Percentiles rank a stretch among this genome's conserved stretches.
Conservation (phyloP, 2,113 vertebrate species). For the Sphyrna mokarran region DNA sequence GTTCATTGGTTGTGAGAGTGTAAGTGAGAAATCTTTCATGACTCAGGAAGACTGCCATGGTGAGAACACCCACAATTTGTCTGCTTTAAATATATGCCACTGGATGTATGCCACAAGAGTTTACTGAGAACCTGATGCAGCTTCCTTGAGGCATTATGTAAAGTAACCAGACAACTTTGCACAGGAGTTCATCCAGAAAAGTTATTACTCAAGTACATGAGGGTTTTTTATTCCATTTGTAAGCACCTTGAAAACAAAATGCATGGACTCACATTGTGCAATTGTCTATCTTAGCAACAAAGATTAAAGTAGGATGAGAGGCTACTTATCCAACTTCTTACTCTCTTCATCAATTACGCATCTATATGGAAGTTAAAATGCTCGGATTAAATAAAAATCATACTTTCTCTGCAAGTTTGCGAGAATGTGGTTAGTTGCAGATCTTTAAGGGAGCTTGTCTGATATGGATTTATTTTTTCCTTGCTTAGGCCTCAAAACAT, state of each 20-base stretch:
- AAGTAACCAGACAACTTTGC: neutral
- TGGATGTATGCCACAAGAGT: neutral
- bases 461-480: no score
- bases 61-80: constrained; percentile 27
- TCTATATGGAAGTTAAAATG: no score
- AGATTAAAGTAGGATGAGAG: neutral
- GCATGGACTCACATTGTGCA: neutral
- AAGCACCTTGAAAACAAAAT: neutral
- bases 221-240: neutral
- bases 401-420: no score
- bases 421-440: no score
- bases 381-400: no score
- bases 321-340: neutral
- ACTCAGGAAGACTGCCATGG: constrained; percentile 29
- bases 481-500: no score
- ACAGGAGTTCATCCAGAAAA: neutral
- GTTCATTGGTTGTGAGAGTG: constrained; percentile 31
- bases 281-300: neutral
- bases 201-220: neutral
- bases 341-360: neutral
- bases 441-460: no score
- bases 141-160: neutral
- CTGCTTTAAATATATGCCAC: constrained; percentile 27
- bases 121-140: neutral
- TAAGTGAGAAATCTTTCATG: neutral